phyloP scores from a whole-genome alignment of 2,888 invertebrate species.

The Bugulina stolonifera region DNA sequence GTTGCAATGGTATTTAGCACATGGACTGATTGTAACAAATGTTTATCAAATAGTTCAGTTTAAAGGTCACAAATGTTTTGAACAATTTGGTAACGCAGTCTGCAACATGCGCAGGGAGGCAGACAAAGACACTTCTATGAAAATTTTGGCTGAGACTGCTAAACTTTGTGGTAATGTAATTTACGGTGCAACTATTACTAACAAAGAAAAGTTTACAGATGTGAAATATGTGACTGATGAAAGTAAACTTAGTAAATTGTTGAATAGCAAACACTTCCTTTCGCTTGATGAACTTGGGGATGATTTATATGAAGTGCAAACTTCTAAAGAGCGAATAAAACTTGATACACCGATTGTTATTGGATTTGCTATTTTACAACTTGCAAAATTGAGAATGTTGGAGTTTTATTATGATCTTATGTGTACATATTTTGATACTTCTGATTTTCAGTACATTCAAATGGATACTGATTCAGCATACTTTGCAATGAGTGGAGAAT shows the following conservation, averaged over 20 bases:
- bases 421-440: background rate
- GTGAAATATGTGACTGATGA: background rate
- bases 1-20: background rate
- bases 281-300: background rate
- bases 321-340: no score
- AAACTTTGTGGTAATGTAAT: background rate
- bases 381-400: background rate
- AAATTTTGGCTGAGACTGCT: background rate
- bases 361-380: background rate
- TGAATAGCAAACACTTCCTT: background rate
- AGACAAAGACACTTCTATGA: background rate
- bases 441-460: background rate
- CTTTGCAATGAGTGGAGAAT: background rate
- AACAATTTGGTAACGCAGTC: background rate
- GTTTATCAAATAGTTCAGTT: background rate
- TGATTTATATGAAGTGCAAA: background rate
- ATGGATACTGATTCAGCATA: background rate
- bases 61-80: background rate
- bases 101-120: background rate
- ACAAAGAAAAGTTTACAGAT: background rate
- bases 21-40: background rate
- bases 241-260: background rate
- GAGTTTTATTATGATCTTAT: slow-evolving; percentile 6
- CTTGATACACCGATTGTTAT: no score
- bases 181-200: background rate